Evolutionary conservation across 2,888 invertebrate genomes (phyloP).

Genomic region (Blastobasis adustella): DNA sequence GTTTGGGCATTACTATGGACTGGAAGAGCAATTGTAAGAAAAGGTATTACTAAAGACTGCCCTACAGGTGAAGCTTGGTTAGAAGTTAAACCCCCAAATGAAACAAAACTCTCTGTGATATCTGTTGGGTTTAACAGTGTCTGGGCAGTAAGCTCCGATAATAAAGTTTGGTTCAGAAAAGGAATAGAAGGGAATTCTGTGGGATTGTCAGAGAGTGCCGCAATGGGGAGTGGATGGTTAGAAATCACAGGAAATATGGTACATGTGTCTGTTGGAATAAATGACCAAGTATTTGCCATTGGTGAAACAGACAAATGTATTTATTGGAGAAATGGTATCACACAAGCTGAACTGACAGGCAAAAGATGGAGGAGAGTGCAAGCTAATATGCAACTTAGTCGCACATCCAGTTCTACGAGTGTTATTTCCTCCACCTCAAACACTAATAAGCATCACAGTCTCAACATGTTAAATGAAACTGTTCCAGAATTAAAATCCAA

Average conservation of each 20-base stretch:
- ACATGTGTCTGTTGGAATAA: constrained; percentile 87
- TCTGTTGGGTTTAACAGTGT: constrained; percentile 87
- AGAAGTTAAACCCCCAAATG: constrained; percentile 83
- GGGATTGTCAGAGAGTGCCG: constrained; percentile 83
- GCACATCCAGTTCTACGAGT: constrained; percentile 87
- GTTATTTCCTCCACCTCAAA: constrained; percentile 77
- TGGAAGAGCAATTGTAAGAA: constrained; percentile 87
- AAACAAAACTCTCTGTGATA: constrained; percentile 82
- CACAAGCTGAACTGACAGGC: constrained; percentile 84
- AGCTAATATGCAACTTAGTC: constrained; percentile 87
- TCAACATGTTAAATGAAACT: constrained; percentile 64
- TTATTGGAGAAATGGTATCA: constrained; percentile 87
- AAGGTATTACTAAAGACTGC: constrained; percentile 87
- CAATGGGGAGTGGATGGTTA: constrained; percentile 90
- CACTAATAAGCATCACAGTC: constrained; percentile 79
- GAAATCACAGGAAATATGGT: constrained; percentile 92
- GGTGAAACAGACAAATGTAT: constrained; percentile 87
- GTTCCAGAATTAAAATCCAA: constrained; percentile 61
- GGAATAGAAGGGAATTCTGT: constrained; percentile 80
- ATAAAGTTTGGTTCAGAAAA: constrained; percentile 91
- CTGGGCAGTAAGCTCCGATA: constrained; percentile 88
- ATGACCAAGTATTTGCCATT: constrained; percentile 93
- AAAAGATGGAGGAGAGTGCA: constrained; percentile 90
- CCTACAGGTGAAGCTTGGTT: constrained; percentile 84
- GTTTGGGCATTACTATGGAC: constrained; percentile 92